Conservation (phyloP, 2,888 invertebrate species). For the Caenorhabditis afra region DNA sequence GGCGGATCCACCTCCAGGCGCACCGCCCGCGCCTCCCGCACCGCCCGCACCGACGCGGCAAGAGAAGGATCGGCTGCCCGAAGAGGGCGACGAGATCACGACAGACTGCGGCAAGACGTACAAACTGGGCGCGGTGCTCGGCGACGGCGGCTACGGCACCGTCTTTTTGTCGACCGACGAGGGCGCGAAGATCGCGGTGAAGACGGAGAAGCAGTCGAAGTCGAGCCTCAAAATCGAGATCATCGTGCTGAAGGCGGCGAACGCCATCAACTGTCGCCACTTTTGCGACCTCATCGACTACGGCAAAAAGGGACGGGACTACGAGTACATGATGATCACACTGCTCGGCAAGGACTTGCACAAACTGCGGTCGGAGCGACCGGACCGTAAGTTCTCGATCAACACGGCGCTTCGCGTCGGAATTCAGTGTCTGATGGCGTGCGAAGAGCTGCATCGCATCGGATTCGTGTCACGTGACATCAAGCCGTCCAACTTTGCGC, state of each 20-base stretch:
- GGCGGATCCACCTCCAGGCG: background rate
- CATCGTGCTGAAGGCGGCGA: slow-evolving; percentile 68
- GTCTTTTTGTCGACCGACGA: slow-evolving; percentile 66
- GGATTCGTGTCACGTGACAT: slow-evolving; percentile 73
- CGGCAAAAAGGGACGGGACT: slow-evolving; percentile 67
- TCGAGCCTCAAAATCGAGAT: slow-evolving; percentile 73
- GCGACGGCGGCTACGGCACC: slow-evolving; percentile 73
- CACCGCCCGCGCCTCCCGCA: no score
- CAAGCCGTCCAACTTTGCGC: slow-evolving; percentile 77
- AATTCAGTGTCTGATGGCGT: slow-evolving; percentile 70
- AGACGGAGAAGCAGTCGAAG: slow-evolving; percentile 73
- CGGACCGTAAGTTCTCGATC: slow-evolving; percentile 67
- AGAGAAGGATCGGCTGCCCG: slow-evolving; percentile 49
- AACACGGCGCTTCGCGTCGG: slow-evolving; percentile 69
- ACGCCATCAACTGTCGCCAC: slow-evolving; percentile 62
- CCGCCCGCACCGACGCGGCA: no score
- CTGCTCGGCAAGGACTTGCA: slow-evolving; percentile 73
- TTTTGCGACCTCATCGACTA: slow-evolving; percentile 71
- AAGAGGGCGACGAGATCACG: slow-evolving; percentile 56
- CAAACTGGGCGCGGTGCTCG: slow-evolving; percentile 64
- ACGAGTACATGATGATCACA: slow-evolving; percentile 72
- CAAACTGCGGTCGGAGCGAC: slow-evolving; percentile 68
- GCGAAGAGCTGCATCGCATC: slow-evolving; percentile 72
- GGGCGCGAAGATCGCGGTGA: slow-evolving; percentile 66
- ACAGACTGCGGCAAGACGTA: slow-evolving; percentile 49